Conservation (phyloP, 2,113 vertebrate species). For the Grallaria varia region DNA sequence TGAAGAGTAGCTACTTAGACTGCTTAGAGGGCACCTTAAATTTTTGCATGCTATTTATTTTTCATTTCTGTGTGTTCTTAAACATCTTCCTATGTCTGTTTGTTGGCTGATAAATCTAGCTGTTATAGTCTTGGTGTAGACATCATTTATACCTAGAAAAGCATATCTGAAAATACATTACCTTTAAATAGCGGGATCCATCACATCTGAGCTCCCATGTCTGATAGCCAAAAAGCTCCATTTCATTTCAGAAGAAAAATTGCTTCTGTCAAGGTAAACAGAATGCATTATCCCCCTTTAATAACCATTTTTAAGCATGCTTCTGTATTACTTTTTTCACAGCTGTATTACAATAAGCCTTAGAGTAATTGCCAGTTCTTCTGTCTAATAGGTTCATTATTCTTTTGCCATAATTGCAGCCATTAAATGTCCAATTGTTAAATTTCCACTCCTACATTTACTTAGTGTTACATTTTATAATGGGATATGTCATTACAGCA, state of each 20-base stretch:
- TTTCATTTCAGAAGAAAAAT: conserved; percentile 79
- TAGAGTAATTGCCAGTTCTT: conserved; percentile 83
- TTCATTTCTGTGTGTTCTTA: conserved; percentile 60
- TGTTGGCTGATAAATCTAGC: conserved; percentile 52
- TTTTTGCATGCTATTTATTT: conserved; percentile 66
- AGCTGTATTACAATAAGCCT: conserved; percentile 83
- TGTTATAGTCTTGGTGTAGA: conserved; percentile 56
- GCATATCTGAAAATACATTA: conserved; percentile 76
- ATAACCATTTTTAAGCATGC: conserved; percentile 82
- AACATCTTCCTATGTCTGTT: conserved; percentile 62
- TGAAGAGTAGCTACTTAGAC: conserved; percentile 29
- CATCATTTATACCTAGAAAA: conserved; percentile 72
- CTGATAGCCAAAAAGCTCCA: conserved; percentile 74
- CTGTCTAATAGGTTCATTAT: conserved; percentile 86
- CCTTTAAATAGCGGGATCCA: conserved; percentile 73
- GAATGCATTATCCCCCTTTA: conserved; percentile 80
- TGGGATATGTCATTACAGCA: conserved; percentile 77
- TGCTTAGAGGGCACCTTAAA: conserved; percentile 46
- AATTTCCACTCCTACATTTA: conserved; percentile 81
- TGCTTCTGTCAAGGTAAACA: conserved; percentile 80
- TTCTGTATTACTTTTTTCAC: conserved; percentile 79
- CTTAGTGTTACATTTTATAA: conserved; percentile 79
- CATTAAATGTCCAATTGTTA: conserved; percentile 85
- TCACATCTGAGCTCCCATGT: conserved; percentile 75
- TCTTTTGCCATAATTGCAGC: conserved; percentile 86